Evolutionary conservation across 2,888 invertebrate species (phyloP).

Genomic region (Eueremaeus valkanovi): DNA sequence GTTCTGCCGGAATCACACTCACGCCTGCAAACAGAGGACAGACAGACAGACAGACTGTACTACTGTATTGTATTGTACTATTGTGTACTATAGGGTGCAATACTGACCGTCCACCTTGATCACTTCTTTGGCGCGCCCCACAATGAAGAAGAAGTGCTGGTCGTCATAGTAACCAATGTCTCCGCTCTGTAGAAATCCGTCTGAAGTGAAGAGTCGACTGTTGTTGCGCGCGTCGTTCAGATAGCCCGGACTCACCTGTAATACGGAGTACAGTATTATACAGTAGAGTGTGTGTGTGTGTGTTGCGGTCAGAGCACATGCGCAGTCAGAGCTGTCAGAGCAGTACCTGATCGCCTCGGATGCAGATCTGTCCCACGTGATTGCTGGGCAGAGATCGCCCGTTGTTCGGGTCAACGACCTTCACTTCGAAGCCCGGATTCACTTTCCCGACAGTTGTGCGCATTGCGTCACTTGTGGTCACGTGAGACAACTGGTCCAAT

Average conservation of each 20-base stretch:
- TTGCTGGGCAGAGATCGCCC: background rate
- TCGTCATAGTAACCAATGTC: constrained; percentile 15
- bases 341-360: background rate
- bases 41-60: too few species aligned
- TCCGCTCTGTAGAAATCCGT: background rate
- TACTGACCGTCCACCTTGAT: background rate
- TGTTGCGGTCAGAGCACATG: too few species aligned
- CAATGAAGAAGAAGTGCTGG: background rate
- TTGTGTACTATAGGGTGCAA: background rate
- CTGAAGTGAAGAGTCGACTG: background rate
- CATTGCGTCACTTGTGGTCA: background rate
- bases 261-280: background rate
- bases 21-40: background rate
- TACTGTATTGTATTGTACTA: background rate
- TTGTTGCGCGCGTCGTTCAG: background rate
- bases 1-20: background rate
- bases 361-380: background rate
- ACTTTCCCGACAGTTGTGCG: background rate
- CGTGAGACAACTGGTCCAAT: background rate
- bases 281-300: too few species aligned
- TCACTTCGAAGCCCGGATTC: background rate
- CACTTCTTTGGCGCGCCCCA: background rate
- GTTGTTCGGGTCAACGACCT: background rate
- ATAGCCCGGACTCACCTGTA: background rate
- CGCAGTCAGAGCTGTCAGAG: background rate